Base-by-base conservation (phyloP, 2,113 vertebrate species). In the Apteryx owenii region DNA sequence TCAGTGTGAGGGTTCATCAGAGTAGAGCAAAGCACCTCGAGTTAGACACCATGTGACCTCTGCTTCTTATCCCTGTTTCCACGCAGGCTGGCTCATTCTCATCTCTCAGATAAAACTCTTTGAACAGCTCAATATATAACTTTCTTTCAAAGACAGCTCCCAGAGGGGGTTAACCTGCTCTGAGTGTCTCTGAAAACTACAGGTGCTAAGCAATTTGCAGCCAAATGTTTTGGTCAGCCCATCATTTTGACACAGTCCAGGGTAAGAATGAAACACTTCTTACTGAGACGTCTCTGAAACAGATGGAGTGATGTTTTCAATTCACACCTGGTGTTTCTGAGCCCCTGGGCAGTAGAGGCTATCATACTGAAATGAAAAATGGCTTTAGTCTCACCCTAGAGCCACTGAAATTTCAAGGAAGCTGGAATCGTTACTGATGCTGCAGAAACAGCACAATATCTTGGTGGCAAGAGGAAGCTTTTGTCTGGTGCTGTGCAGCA, bases 251-350 rank as follows among this genome's bases (percentile, higher is more conserved):
- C 70, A 77, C 4, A 42, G 26, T 12, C 9, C 33, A 92, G 20
- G 23, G 50, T 66, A 89, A 73, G 79, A 96, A 85, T n/a, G 75
- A 93, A 89, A 80, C 50, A 62, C 22, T 90, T 81, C n/a, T 69
- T 73, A 25, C 29, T 56, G 65, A 90, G 86, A 75, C 6, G 15
- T 23, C 48, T 87, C 51, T 69, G 79, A 93, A 85, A 71, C 36
- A 16, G 44, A 64, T 85, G 61, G 16, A 87, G 33, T 36, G 22
- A 44, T 28, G 36, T 22, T 93, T 96, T 81, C 50, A 89, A 19
- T 78, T 81, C 1, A 1, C 64, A 56, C 36, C 14, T 81, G 50
- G 36, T 29, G 4, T 73, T 94, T 89, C 81, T 50, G 70, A 93
- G 50, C 5, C 66, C 20, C 23, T 82, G 50, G 48, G 12, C 6